These are phyloP conservation scores for Onychomys leucogaster DNA, from an alignment of 2,797 vertebrate species.

Conservation along the genomic window DNA sequence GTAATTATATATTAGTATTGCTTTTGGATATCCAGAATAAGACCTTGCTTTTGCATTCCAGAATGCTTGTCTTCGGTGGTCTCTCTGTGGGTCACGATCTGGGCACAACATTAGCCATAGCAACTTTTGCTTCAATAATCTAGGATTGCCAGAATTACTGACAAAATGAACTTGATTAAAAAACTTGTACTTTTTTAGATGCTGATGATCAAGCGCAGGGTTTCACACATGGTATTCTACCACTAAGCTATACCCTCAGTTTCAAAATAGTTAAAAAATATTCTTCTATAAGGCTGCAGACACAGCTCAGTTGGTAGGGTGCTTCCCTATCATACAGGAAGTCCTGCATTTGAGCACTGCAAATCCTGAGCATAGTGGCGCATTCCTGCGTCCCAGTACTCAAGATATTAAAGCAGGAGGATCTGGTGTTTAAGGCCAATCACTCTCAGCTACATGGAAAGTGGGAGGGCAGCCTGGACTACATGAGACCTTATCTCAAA, in stretches of 20 bases:
- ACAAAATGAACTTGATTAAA: constrained; percentile 1
- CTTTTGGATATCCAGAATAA: no score
- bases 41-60: no score
- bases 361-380: neutral
- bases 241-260: neutral
- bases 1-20: neutral
- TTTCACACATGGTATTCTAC: neutral
- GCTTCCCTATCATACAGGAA: neutral
- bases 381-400: neutral
- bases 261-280: neutral
- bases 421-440: neutral
- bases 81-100: no score
- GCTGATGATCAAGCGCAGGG: neutral
- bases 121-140: constrained; percentile 47
- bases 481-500: neutral
- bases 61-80: no score
- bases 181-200: neutral
- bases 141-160: constrained; percentile 32
- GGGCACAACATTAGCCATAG: no score
- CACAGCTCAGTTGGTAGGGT: neutral
- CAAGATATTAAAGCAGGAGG: neutral
- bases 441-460: neutral
- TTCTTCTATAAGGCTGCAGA: neutral
- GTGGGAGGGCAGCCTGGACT: neutral
- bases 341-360: neutral